These are phyloP conservation scores for Danaus melanippus DNA, from an alignment of 1,140 invertebrate species.

Conservation along the genomic window DNA sequence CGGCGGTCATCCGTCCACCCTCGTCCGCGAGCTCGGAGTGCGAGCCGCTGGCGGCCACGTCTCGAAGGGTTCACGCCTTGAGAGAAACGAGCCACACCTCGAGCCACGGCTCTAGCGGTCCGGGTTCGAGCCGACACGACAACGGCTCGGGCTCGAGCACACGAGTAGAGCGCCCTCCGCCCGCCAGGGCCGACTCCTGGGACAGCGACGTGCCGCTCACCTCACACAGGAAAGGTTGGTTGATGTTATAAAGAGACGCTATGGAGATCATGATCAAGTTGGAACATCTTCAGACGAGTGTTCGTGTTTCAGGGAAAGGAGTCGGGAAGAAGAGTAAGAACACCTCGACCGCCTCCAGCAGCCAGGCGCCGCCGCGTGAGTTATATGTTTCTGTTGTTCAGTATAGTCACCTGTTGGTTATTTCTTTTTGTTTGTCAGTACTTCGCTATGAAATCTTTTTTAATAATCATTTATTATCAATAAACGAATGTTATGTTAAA, in stretches of 20 bases:
- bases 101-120: constrained; percentile 11
- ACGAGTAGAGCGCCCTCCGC: constrained; percentile 9
- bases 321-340: constrained; percentile 53
- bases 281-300: no score
- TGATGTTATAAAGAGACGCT: background rate
- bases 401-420: no score
- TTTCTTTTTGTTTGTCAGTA: no score
- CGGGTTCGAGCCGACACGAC: constrained; percentile 30
- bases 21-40: constrained; percentile 6
- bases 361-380: constrained; percentile 23
- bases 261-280: no score
- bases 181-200: constrained; percentile 26
- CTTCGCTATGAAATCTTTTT: no score
- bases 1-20: background rate
- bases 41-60: constrained; percentile 10
- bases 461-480: no score
- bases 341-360: constrained; percentile 25
- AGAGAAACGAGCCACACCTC: background rate
- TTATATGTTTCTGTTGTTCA: background rate
- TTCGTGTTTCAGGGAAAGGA: constrained; percentile 36
- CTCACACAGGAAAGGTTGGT: constrained; percentile 35
- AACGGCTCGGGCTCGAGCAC: constrained; percentile 25
- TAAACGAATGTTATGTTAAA: no score
- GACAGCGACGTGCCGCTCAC: constrained; percentile 52
- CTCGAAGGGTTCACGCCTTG: constrained; percentile 11